phyloP scores from a whole-genome alignment of 2,797 vertebrate species.

The Melanotaenia nigrans region DNA sequence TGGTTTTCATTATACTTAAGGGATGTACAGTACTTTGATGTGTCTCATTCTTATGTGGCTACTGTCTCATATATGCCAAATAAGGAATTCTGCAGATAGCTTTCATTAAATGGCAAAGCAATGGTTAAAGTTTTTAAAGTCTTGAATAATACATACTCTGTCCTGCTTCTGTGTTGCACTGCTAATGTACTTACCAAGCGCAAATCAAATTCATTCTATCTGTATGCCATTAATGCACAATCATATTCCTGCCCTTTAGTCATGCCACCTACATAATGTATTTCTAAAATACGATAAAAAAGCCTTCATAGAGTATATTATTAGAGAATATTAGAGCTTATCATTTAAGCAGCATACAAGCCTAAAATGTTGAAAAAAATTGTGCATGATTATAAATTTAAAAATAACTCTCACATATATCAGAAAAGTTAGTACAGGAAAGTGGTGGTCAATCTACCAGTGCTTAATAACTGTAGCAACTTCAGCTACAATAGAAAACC shows the following conservation, averaged over 20 bases:
- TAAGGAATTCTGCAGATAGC: constrained; percentile 10
- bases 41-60: constrained; percentile 27
- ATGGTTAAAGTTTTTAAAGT: constrained; percentile 5
- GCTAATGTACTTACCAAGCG: constrained; percentile 29
- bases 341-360: constrained; percentile 20
- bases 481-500: constrained; percentile 56
- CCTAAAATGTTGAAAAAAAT: constrained; percentile 8
- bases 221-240: constrained; percentile 1
- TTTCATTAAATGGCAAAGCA: constrained; percentile 19
- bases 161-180: constrained; percentile 7
- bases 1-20: constrained; percentile 60
- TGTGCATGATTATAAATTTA: constrained; percentile 9
- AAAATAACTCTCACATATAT: constrained; percentile 23
- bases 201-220: constrained; percentile 24
- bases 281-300: constrained; percentile 3
- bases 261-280: constrained; percentile 15
- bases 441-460: constrained; percentile 30
- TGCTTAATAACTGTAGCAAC: constrained; percentile 55
- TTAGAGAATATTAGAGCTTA: background rate
- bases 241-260: constrained; percentile 6
- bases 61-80: constrained; percentile 30
- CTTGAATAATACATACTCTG: constrained; percentile 28
- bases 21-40: constrained; percentile 46
- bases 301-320: background rate
- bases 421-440: constrained; percentile 37